Evolutionary conservation across 2,888 invertebrate species (phyloP).

Genomic region (Cataglyphis cursor): DNA sequence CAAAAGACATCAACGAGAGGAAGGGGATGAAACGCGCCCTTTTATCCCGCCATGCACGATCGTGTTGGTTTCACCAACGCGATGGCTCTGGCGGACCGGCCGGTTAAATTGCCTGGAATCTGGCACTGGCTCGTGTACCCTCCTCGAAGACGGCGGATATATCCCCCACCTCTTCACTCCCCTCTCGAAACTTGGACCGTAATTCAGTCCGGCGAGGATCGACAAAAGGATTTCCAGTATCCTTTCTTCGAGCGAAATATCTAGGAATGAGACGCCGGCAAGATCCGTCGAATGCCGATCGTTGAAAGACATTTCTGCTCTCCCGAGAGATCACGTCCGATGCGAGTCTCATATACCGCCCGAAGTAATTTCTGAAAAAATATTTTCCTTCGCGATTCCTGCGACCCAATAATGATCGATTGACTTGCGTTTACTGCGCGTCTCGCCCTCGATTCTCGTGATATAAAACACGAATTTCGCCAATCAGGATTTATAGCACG

Average conservation of each 20-base stretch:
- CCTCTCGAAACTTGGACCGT: slow-evolving; percentile 55
- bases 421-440: not conserved
- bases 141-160: slow-evolving; percentile 45
- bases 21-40: slow-evolving; percentile 59
- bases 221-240: slow-evolving; percentile 34
- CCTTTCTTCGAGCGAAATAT: slow-evolving; percentile 32
- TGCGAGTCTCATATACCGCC: not conserved
- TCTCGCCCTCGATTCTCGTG: not conserved
- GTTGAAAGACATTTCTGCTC: not conserved
- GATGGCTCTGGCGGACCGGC: slow-evolving; percentile 61
- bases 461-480: not conserved
- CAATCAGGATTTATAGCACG: not conserved
- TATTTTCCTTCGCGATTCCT: not conserved
- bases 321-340: not conserved
- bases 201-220: slow-evolving; percentile 51
- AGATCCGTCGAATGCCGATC: slow-evolving; percentile 1
- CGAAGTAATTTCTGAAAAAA: slow-evolving; percentile 9
- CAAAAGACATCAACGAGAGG: slow-evolving; percentile 48
- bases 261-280: slow-evolving; percentile 11
- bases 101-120: slow-evolving; percentile 80
- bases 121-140: slow-evolving; percentile 75
- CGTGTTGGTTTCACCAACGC: slow-evolving; percentile 41
- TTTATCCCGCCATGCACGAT: slow-evolving; percentile 59
- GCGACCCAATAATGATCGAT: not conserved
- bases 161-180: not conserved